These are phyloP conservation scores for Choristoneura fumiferana DNA, from an alignment of 1,140 invertebrate genomes.

Conservation along the genomic window DNA sequence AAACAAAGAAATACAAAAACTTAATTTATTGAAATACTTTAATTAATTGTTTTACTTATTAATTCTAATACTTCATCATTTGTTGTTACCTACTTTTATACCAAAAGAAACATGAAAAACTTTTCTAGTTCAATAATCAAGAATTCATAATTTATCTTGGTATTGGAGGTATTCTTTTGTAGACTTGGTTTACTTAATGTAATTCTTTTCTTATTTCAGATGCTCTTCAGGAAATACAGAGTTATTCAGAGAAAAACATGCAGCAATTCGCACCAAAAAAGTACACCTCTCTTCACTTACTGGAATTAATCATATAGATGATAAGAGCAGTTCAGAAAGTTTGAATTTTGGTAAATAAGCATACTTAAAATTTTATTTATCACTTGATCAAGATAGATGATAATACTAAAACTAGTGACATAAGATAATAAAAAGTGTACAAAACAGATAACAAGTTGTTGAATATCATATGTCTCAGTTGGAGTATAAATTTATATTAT, in stretches of 20 bases:
- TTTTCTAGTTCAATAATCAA: too few species aligned
- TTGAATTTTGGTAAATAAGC: slow-evolving; percentile 74
- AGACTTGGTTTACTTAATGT: slow-evolving; percentile 24
- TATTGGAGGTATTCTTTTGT: too few species aligned
- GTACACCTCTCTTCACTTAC: slow-evolving; percentile 70
- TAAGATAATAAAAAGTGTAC: too few species aligned
- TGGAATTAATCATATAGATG: slow-evolving; percentile 78
- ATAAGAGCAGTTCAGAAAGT: slow-evolving; percentile 87
- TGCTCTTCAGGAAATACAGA: slow-evolving; percentile 81
- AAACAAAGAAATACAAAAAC: too few species aligned
- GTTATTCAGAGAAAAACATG: slow-evolving; percentile 78
- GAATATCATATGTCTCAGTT: too few species aligned
- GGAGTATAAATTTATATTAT: too few species aligned
- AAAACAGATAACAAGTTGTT: not conserved
- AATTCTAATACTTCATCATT: slow-evolving; percentile 17
- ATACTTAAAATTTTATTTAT: not conserved
- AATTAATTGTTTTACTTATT: slow-evolving; percentile 15
- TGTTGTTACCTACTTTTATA: too few species aligned
- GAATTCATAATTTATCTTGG: too few species aligned
- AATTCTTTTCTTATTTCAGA: slow-evolving; percentile 56
- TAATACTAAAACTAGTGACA: slow-evolving; percentile 10
- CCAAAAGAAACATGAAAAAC: too few species aligned
- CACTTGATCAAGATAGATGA: slow-evolving; percentile 13
- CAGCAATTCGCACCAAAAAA: slow-evolving; percentile 75
- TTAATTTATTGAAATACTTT: too few species aligned